Conservation (phyloP, 2,113 vertebrate genomes). For the Chinchilla lanigera region DNA sequence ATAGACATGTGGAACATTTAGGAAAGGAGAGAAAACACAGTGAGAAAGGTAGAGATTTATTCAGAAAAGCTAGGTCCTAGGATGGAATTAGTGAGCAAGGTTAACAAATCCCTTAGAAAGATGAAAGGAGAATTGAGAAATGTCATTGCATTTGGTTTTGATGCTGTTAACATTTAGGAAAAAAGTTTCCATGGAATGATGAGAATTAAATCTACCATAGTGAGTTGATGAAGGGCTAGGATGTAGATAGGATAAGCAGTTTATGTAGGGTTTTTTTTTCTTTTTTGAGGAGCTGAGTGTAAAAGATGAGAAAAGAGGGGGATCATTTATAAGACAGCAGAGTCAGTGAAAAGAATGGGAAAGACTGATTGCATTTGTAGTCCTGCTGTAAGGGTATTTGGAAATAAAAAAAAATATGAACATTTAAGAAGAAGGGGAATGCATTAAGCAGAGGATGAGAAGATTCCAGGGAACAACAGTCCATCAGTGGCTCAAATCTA, state of each 20-base stretch:
- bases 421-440: neutral
- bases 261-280: neutral
- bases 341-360: neutral
- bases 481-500: neutral
- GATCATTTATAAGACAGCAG: neutral
- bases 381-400: neutral
- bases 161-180: neutral
- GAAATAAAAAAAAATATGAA: neutral
- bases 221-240: neutral
- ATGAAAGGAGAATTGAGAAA: neutral
- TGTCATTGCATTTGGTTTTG: neutral
- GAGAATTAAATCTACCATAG: neutral
- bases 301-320: neutral
- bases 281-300: neutral
- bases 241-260: neutral
- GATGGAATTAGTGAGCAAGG: neutral
- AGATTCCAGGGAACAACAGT: neutral
- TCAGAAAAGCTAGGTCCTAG: neutral
- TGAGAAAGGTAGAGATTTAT: neutral
- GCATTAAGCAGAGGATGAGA: neutral
- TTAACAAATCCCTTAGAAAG: neutral
- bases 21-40: neutral
- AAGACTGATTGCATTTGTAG: neutral
- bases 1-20: neutral
- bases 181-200: neutral